A percentile compares a stretch with the other conserved stretches of the same genome.
Evolutionary conservation across 2,113 vertebrate species (phyloP).

Genomic region (Suricata suricatta): DNA sequence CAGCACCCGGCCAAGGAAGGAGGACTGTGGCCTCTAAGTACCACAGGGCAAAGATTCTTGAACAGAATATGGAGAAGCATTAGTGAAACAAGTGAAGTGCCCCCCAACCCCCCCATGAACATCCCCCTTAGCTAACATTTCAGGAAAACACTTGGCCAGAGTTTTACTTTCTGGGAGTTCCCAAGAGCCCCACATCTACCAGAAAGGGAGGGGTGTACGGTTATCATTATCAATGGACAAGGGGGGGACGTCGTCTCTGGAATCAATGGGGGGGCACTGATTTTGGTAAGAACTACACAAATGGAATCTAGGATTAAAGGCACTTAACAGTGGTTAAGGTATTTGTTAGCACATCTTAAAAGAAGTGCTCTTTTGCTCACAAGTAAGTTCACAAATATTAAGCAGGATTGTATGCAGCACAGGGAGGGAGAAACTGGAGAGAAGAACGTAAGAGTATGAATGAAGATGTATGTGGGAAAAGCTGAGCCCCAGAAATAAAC

Average conservation of each 20-base stretch:
- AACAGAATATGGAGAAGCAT: neutral
- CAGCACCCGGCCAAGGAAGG: neutral
- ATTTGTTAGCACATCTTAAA: neutral
- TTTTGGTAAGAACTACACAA: neutral
- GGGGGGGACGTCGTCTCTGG: neutral
- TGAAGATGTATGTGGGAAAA: neutral
- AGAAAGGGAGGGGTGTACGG: neutral
- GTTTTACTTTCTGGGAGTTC: neutral
- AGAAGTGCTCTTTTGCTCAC: neutral
- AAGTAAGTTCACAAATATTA: neutral
- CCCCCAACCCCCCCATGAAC: neutral
- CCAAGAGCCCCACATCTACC: neutral
- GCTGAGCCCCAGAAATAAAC: neutral
- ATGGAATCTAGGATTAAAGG: neutral
- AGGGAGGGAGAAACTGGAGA: neutral
- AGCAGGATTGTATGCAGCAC: neutral
- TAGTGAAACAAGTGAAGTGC: neutral
- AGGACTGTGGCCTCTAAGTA: neutral
- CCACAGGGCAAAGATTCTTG: neutral
- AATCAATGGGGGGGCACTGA: neutral
- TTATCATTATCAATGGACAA: neutral
- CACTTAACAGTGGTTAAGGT: neutral
- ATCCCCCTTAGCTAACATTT: neutral
- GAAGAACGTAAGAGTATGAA: neutral
- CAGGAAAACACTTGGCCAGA: neutral